Conservation (phyloP, 2,888 invertebrate species). For the Leptinotarsa juncta region DNA sequence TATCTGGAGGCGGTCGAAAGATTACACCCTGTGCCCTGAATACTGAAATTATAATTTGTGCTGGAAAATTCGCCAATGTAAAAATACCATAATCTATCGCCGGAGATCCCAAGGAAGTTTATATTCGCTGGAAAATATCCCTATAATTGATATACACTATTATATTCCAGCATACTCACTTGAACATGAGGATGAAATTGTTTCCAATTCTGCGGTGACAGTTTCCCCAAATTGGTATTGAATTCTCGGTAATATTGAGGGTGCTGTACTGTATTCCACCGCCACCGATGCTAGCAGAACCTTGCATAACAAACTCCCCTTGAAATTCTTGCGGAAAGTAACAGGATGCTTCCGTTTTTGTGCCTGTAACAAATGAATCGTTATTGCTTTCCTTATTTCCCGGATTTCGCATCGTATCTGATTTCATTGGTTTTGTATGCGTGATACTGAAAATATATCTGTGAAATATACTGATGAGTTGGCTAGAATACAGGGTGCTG, state of each 20-base stretch:
- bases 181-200: slow-evolving; percentile 72
- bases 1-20: too few species aligned
- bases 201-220: slow-evolving; percentile 72
- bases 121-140: too few species aligned
- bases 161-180: slow-evolving; percentile 61
- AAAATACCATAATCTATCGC: too few species aligned
- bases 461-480: not conserved
- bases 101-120: too few species aligned
- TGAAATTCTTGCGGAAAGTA: slow-evolving; percentile 76
- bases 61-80: too few species aligned
- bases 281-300: slow-evolving; percentile 63
- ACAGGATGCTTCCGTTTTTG: slow-evolving; percentile 65
- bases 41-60: too few species aligned
- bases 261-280: slow-evolving; percentile 71
- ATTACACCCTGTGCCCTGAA: too few species aligned
- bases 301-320: slow-evolving; percentile 74
- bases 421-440: not conserved
- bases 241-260: slow-evolving; percentile 72
- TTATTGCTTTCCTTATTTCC: not conserved
- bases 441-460: not conserved
- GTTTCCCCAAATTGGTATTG: slow-evolving; percentile 75
- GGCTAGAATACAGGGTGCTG: not conserved
- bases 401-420: not conserved
- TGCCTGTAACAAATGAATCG: slow-evolving; percentile 45
- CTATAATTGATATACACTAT: not conserved